Evolutionary conservation across 1,140 invertebrate species (phyloP).

Genomic region (Oryzaephilus surinamensis): DNA sequence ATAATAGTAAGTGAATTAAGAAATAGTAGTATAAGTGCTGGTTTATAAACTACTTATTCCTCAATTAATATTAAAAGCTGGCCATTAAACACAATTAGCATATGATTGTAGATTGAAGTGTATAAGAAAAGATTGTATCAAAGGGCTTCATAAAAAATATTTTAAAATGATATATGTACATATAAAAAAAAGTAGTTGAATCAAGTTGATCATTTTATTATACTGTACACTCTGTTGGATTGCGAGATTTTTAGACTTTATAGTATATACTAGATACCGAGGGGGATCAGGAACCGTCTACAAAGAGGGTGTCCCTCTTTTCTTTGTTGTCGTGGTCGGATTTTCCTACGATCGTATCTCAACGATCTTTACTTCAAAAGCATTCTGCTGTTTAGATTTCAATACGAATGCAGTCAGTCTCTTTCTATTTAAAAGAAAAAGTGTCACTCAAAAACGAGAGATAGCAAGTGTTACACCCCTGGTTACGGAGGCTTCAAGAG

Average conservation of each 20-base stretch:
- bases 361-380: constrained; percentile 21
- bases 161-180: too few species aligned
- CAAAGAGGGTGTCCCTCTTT: constrained; percentile 17
- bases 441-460: constrained; percentile 17
- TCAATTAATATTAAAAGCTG: constrained; percentile 27
- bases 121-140: too few species aligned
- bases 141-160: too few species aligned
- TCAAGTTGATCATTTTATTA: constrained; percentile 34
- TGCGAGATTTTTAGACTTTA: constrained; percentile 25
- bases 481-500: constrained; percentile 31
- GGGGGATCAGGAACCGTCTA: constrained; percentile 20
- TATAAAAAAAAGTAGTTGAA: constrained; percentile 4
- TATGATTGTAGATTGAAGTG: constrained; percentile 13
- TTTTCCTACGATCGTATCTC: constrained; percentile 18
- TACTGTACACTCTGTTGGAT: constrained; percentile 19
- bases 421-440: constrained; percentile 22
- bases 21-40: constrained; percentile 11
- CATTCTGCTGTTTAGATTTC: constrained; percentile 24
- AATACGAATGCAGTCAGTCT: constrained; percentile 14
- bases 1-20: constrained; percentile 23
- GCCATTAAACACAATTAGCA: constrained; percentile 26
- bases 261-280: constrained; percentile 20
- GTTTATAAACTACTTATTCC: constrained; percentile 22
- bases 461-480: constrained; percentile 27
- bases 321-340: constrained; percentile 19